Percentiles rank a stretch among this genome's conserved stretches.
Evolutionary conservation across 2,888 invertebrate genomes (phyloP).

Genomic region (Gymnoscelis rufifasciata): DNA sequence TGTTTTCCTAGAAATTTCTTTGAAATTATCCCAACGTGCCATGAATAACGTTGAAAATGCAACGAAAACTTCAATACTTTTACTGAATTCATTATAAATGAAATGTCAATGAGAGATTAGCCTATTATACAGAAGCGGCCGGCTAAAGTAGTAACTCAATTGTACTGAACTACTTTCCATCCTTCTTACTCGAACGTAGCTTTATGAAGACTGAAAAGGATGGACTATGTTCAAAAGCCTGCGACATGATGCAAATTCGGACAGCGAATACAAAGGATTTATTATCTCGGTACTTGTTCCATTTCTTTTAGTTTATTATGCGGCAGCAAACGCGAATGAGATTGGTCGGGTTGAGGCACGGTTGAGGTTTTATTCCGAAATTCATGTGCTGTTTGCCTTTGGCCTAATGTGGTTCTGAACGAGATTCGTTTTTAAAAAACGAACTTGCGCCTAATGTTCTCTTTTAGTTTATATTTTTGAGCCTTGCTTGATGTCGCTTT

Average conservation of each 20-base stretch:
- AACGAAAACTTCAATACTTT: constrained; percentile 15
- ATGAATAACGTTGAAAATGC: constrained; percentile 3
- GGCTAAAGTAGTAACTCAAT: constrained; percentile 35
- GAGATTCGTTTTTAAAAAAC: constrained; percentile 1
- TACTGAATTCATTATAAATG: constrained; percentile 26
- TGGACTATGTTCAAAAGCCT: constrained; percentile 23
- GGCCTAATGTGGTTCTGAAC: constrained; percentile 14
- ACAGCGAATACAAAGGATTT: constrained; percentile 34
- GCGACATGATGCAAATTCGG: constrained; percentile 38
- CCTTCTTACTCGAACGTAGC: constrained; percentile 18
- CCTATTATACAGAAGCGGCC: constrained; percentile 42
- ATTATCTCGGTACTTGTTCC: constrained; percentile 29
- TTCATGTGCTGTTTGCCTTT: constrained; percentile 16
- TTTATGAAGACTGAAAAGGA: constrained; percentile 22
- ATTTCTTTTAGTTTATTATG: constrained; percentile 35
- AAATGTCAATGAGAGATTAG: constrained; percentile 37
- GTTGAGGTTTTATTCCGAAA: constrained; percentile 24
- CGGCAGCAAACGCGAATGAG: constrained; percentile 27
- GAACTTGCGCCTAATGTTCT: not conserved
- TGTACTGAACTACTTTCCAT: constrained; percentile 21
- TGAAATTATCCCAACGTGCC: not conserved
- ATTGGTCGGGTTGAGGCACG: constrained; percentile 24
- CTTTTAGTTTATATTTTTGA: not conserved
- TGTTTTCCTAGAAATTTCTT: not conserved
- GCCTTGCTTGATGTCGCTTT: no score